Conservation (phyloP, 1,140 invertebrate genomes). For the Drosophila busckii region DNA sequence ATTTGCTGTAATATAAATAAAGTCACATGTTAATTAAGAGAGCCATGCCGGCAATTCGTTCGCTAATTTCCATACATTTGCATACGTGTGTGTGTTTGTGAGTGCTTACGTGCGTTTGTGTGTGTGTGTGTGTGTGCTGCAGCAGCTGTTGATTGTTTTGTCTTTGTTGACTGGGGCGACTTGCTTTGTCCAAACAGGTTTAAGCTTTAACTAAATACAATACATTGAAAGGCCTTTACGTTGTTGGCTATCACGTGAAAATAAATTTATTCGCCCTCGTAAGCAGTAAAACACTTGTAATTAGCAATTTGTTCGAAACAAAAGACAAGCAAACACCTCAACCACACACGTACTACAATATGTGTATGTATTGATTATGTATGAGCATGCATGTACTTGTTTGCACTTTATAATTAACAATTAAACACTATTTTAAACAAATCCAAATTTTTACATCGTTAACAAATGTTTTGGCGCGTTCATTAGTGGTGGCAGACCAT, state of each 20-base stretch:
- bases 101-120: too few species aligned
- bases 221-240: constrained; percentile 53
- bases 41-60: constrained; percentile 37
- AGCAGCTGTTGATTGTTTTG: constrained; percentile 13
- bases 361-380: too few species aligned
- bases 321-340: constrained; percentile 18
- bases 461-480: too few species aligned
- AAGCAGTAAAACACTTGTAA: constrained; percentile 38
- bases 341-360: constrained; percentile 6
- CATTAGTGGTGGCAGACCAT: too few species aligned
- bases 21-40: constrained; percentile 69
- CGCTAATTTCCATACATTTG: constrained; percentile 57
- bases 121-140: constrained; percentile 15
- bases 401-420: too few species aligned
- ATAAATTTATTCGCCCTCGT: constrained; percentile 40
- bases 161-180: constrained; percentile 43
- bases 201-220: constrained; percentile 47
- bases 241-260: constrained; percentile 59
- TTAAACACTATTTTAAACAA: too few species aligned
- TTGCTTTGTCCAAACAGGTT: constrained; percentile 69
- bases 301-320: constrained; percentile 30
- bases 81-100: constrained; percentile 3
- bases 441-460: too few species aligned
- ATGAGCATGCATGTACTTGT: too few species aligned
- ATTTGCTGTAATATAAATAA: constrained; percentile 24